These are phyloP conservation scores for Bergia puertoricense DNA, from an alignment of 92 coral and sea anemone species.

Conservation along the genomic window DNA sequence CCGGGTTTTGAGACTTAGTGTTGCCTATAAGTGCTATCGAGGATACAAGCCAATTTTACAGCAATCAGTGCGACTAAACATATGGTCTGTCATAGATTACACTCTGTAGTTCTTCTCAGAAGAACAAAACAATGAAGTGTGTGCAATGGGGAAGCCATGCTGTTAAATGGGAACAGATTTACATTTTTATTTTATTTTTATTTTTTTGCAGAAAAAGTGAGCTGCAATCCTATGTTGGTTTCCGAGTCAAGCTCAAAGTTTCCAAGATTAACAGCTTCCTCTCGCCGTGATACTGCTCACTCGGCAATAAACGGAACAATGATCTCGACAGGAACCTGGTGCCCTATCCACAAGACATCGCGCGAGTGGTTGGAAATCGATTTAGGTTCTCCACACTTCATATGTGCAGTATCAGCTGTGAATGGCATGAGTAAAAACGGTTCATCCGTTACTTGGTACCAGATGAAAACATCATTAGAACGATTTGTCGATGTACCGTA, in stretches of 20 bases:
- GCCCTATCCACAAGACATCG: not conserved
- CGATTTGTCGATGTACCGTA: not conserved
- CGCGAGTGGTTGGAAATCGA: slow-evolving; percentile 23
- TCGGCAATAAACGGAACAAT: not conserved
- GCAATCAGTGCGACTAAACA: too few species aligned
- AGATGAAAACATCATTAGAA: not conserved
- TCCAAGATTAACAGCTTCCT: not conserved
- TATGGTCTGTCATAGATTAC: too few species aligned
- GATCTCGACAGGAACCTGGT: not conserved
- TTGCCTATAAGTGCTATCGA: too few species aligned
- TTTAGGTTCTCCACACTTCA: not conserved
- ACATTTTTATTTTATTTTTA: not conserved
- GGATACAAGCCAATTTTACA: too few species aligned
- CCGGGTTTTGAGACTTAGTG: too few species aligned
- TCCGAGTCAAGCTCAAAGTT: not conserved
- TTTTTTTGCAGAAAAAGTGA: not conserved
- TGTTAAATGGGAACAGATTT: not conserved
- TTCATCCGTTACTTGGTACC: slow-evolving; percentile 19
- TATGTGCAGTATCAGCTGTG: slow-evolving; percentile 5
- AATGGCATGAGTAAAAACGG: not conserved
- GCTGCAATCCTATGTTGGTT: not conserved
- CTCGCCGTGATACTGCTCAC: not conserved
- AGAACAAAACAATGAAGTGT: too few species aligned
- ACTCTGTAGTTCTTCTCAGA: too few species aligned
- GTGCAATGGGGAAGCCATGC: too few species aligned